A percentile compares a stretch with the other conserved stretches of the same genome.
Conservation (phyloP, 2,888 invertebrate genomes). For the Dermolepida albohirtum region DNA sequence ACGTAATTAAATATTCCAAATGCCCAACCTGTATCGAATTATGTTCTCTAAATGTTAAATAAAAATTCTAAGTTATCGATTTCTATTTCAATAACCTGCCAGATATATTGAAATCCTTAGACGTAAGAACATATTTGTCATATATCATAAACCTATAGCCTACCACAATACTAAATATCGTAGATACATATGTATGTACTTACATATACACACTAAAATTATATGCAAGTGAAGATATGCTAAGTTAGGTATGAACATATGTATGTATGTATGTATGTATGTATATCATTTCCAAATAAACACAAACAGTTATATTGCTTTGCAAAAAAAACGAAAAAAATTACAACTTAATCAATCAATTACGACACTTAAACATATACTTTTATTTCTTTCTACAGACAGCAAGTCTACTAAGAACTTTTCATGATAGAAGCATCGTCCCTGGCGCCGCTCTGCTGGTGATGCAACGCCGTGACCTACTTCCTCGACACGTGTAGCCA, state of each 20-base stretch:
- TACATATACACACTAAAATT: too few relatives aligned
- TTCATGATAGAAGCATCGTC: slow-evolving; percentile 35
- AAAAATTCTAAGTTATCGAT: too few relatives aligned
- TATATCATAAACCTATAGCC: background rate
- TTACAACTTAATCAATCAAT: slow-evolving; percentile 7
- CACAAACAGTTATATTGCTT: background rate
- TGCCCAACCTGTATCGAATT: too few relatives aligned
- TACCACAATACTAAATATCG: slow-evolving; percentile 20
- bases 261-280: background rate
- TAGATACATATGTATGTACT: background rate
- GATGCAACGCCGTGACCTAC: slow-evolving; percentile 54
- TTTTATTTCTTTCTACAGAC: slow-evolving; percentile 33
- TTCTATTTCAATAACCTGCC: too few relatives aligned
- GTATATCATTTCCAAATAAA: background rate
- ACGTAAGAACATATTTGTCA: background rate
- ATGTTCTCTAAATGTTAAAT: too few relatives aligned
- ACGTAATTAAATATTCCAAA: too few relatives aligned
- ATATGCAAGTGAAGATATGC: too few relatives aligned
- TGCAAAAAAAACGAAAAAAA: slow-evolving; percentile 5
- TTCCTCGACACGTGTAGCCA: slow-evolving; percentile 54
- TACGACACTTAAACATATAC: background rate
- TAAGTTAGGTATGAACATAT: too few relatives aligned
- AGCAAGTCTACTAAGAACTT: slow-evolving; percentile 36
- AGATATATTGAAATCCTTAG: too few relatives aligned
- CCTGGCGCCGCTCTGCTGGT: slow-evolving; percentile 42